Conservation (phyloP, 2,797 vertebrate species). For the Chaenodraco wilsoni region DNA sequence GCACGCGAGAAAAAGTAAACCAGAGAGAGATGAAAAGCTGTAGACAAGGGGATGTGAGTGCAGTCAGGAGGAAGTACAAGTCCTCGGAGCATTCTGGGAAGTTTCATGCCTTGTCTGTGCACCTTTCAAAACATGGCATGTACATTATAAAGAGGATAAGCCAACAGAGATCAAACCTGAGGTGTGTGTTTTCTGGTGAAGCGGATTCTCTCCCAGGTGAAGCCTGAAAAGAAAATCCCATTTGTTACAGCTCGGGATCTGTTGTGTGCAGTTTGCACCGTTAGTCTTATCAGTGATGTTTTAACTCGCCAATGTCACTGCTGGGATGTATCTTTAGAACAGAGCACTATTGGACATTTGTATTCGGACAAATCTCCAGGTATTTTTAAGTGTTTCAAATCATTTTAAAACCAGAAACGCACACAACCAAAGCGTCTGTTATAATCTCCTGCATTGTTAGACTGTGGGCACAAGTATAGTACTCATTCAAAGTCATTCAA, state of each 20-base stretch:
- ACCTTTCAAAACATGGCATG: conserved; percentile 54
- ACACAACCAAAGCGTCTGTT: not conserved
- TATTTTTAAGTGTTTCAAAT: not conserved
- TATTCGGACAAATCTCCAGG: not conserved
- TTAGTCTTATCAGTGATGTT: not conserved
- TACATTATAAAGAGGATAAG: conserved; percentile 53
- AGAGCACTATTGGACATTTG: not conserved
- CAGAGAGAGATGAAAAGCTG: conserved; percentile 33
- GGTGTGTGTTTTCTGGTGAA: conserved; percentile 59
- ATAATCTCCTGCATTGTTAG: not conserved
- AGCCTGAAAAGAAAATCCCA: conserved; percentile 8
- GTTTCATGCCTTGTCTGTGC: conserved; percentile 51
- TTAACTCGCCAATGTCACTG: not conserved
- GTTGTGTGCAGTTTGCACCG: conserved; percentile 19
- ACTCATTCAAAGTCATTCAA: not conserved
- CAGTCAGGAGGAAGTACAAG: conserved; percentile 43
- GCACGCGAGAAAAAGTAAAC: conserved; percentile 29
- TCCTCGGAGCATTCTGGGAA: conserved; percentile 63
- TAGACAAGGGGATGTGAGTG: conserved; percentile 38
- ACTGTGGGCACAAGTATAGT: not conserved
- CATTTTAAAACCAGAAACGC: not conserved
- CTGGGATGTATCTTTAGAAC: not conserved
- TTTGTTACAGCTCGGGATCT: not conserved
- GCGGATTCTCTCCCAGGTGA: conserved; percentile 35
- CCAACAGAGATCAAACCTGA: conserved; percentile 65